These are phyloP conservation scores for Teleiodes luculella DNA, from an alignment of 2,888 invertebrate genomes.

Conservation along the genomic window DNA sequence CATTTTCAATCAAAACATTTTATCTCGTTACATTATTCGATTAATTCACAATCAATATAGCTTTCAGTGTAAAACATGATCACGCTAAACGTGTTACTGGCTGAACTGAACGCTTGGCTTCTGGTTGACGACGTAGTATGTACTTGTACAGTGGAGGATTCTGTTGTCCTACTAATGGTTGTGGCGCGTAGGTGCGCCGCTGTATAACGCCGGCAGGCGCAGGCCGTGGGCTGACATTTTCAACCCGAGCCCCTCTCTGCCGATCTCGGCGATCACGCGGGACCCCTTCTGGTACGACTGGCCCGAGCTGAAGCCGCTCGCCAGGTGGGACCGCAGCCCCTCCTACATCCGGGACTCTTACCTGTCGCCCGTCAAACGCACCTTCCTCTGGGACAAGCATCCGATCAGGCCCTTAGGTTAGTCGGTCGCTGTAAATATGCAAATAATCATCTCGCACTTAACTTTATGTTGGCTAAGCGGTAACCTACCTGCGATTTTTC, in stretches of 20 bases:
- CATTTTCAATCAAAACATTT: background rate
- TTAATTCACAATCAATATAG: slow-evolving; percentile 11
- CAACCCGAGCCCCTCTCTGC: slow-evolving; percentile 87
- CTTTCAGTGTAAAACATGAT: slow-evolving; percentile 26
- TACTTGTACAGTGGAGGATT: slow-evolving; percentile 37
- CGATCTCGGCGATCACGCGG: slow-evolving; percentile 88
- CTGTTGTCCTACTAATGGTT: slow-evolving; percentile 63
- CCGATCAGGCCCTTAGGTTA: slow-evolving; percentile 94
- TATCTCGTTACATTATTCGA: background rate
- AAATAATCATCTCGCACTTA: slow-evolving; percentile 32
- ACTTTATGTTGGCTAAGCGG: slow-evolving; percentile 46
- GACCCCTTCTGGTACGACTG: slow-evolving; percentile 95
- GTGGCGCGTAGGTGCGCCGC: slow-evolving; percentile 81
- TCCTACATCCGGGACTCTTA: slow-evolving; percentile 91
- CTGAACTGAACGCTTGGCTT: slow-evolving; percentile 42
- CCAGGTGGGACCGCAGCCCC: slow-evolving; percentile 84
- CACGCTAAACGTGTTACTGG: slow-evolving; percentile 15
- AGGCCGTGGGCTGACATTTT: slow-evolving; percentile 83
- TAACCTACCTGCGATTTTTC: background rate
- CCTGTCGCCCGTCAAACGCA: slow-evolving; percentile 93
- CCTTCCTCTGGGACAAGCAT: slow-evolving; percentile 94
- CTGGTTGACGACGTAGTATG: slow-evolving; percentile 63
- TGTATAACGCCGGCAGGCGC: slow-evolving; percentile 83
- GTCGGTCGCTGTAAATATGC: slow-evolving; percentile 74
- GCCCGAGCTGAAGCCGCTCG: slow-evolving; percentile 88